Evolutionary conservation across 2,113 vertebrate species (phyloP), one percentile per base, ranked within the genome.

Genomic region (Callionymus lyra): DNA sequence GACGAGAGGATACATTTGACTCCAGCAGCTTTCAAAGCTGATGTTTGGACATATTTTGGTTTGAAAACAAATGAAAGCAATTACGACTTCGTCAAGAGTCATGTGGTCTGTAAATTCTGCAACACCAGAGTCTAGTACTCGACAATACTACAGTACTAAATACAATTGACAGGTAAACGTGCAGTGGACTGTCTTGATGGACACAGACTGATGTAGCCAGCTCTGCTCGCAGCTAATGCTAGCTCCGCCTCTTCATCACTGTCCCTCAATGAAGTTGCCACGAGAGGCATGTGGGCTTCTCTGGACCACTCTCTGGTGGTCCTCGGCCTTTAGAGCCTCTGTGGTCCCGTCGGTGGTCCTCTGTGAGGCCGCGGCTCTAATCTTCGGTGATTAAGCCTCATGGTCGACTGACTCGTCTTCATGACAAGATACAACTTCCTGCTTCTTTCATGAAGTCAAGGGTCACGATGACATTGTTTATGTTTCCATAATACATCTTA

Each of bases 131-230:
- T n/a, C n/a, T n/a, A n/a, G n/a, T n/a, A n/a, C n/a, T n/a, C n/a
- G n/a, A n/a, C n/a, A n/a, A n/a, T n/a, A n/a, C 4, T 27, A 27
- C 21, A 5, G 21, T 27, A 8, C 8, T 8, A 27, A 10, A 39
- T 9, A 15, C 32, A 36, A 44, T 6, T 17, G 35, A 38, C 42
- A 38, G 43, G 27, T 10, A 17, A 13, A 8, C 36, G 6, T 42
- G 12, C 41, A 31, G 8, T 19, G 6, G 4, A 21, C 49, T n/a
- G 19, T 27, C 54, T n/a, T 71, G 55, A 72, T 40, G 43, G 58
- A 63, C 54, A 67, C 43, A 65, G 53, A 79, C 72, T 67, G 61
- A 79, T 76, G 44, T 62, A 43, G 41, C 52, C 35, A 57, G 56
- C 56, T 60, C 49, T 45, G 60, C 65, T 58, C 47, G 44, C 34